Conservation (phyloP, 2,113 vertebrate species). For the Callaeas wilsoni region DNA sequence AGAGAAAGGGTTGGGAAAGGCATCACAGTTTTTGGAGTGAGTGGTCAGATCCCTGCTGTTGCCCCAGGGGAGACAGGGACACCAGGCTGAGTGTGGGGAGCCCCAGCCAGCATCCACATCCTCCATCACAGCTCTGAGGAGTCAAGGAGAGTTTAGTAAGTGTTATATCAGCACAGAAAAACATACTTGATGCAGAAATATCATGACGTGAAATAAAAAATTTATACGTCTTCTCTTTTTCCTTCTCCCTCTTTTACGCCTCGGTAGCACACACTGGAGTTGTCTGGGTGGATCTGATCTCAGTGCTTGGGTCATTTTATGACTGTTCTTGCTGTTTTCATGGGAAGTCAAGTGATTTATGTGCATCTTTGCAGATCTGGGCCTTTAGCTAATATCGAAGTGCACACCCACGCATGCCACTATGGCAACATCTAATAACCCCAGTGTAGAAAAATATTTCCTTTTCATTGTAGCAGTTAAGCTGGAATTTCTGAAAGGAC, state of each 20-base stretch:
- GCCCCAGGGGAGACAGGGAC: rapidly evolving
- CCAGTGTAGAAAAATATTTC: conserved; percentile 39
- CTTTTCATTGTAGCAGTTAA: conserved; percentile 10
- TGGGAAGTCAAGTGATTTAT: conserved; percentile 3
- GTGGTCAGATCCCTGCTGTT: not conserved
- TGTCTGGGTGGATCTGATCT: not conserved
- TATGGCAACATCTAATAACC: not conserved
- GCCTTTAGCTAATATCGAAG: not conserved
- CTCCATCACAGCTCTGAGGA: not conserved
- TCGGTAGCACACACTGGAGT: not conserved
- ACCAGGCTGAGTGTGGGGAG: rapidly evolving
- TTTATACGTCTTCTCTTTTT: not conserved
- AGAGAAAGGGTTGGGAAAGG: not conserved
- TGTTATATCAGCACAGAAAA: not conserved
- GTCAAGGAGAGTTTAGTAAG: not conserved
- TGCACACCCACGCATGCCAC: not conserved
- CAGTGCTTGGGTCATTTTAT: not conserved
- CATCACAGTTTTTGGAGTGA: not conserved
- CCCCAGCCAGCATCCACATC: not conserved
- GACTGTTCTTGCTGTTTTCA: not conserved
- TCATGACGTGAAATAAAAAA: not conserved
- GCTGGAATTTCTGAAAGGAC: conserved; percentile 4
- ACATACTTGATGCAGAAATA: not conserved
- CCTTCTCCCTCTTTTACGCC: not conserved
- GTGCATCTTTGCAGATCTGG: not conserved